Evolutionary conservation across 2,113 vertebrate species (phyloP), one percentile per base, ranked within the genome.

Genomic region (Paraplagusia blochii): DNA sequence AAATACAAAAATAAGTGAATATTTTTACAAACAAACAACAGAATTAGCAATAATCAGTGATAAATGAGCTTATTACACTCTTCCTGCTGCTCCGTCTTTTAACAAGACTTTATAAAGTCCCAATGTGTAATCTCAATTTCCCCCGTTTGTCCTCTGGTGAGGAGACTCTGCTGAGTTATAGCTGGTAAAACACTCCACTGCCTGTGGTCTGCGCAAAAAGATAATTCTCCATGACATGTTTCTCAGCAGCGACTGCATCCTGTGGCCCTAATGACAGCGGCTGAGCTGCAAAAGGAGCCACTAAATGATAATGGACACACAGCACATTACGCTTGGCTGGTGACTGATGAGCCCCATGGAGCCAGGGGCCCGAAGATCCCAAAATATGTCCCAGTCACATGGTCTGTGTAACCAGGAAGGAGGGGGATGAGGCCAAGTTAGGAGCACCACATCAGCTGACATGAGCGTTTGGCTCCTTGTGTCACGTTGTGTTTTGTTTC

Each of bases 181-280:
- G 61, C 35, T 16, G 43, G 61, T 40, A 12, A 71, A 75, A 58
- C 74, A 62, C 67, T 72, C 63, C 54, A 81, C 74, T 22, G 67
- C 64, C 54, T 13, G 43, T 73, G 63, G 67, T 75, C 71, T 44
- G 74, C 66, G 51, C 34, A 63, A 83, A 29, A 86, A 72, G 73
- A 81, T 82, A 68, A 88, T 81, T 83, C 79, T 68, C 66, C 60
- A 52, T 80, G 72, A 77, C 79, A 76, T 78, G 45, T 58, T 14
- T 33, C 64, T 74, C 66, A 62, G 76, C 65, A 73, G 56, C 17
- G 66, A 58, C 72, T 74, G 78, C 74, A 66, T 86, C 80, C 77
- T 75, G 80, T 77, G 82, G 68, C 64, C 22, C 74, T 79, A 81
- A 86, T 78, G 76, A 85, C 77, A 82, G 77, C 70, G 22, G 40